phyloP scores from a whole-genome alignment of 37 sponge, comb jelly and placozoan genomes.

The Haliclona indistincta region DNA sequence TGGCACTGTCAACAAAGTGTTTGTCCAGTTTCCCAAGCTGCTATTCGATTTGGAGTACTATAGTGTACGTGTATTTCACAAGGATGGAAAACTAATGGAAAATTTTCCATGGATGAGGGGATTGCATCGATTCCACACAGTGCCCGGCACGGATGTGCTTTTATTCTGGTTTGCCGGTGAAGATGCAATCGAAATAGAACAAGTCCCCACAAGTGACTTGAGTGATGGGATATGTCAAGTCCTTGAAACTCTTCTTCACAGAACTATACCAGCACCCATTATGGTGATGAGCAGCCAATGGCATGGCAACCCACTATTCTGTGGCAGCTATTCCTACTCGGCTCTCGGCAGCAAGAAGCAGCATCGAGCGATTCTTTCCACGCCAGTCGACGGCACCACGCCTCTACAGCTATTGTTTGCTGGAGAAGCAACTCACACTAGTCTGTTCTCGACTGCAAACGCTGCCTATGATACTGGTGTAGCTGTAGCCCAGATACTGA shows the following conservation, averaged over 20 bases:
- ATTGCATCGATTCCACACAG: too few relatives aligned
- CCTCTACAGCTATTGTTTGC: constrained; percentile 38
- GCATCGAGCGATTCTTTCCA: not conserved
- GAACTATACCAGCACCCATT: not conserved
- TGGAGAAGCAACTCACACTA: constrained; percentile 36
- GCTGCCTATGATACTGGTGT: constrained; percentile 36
- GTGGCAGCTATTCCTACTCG: constrained; percentile 22
- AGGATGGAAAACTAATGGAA: not conserved
- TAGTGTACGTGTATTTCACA: not conserved
- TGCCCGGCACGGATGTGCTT: not conserved
- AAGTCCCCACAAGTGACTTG: not conserved
- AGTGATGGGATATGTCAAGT: not conserved
- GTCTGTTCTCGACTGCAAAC: constrained; percentile 11
- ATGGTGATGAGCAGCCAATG: not conserved
- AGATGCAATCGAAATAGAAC: not conserved
- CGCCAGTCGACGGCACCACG: not conserved
- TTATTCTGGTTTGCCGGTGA: not conserved
- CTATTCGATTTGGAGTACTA: not conserved
- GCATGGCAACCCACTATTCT: not conserved
- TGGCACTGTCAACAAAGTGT: constrained; percentile 67
- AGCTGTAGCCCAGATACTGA: constrained; percentile 37
- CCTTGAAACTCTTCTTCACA: constrained; percentile 2
- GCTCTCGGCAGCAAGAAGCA: not conserved
- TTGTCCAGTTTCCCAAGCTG: constrained; percentile 7
- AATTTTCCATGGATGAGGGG: too few relatives aligned